phyloP scores from a whole-genome alignment of 2,888 invertebrate species.

The Drosophila longiperda region DNA sequence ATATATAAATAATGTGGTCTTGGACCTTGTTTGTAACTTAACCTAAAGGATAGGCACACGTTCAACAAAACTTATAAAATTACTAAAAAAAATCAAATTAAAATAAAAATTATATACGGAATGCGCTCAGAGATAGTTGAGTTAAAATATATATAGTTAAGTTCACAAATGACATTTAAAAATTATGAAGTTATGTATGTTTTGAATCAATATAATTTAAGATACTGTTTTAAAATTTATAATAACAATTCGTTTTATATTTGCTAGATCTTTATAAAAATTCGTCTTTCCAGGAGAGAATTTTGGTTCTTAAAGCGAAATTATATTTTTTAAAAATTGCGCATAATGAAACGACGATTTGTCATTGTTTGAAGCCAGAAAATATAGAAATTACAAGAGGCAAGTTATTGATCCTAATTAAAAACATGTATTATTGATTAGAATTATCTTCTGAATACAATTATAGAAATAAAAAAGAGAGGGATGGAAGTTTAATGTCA shows the following conservation, averaged over 20 bases:
- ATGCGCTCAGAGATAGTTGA: conserved; percentile 60
- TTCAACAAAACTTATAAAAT: conserved; percentile 31
- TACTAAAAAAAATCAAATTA: conserved; percentile 28
- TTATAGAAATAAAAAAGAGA: not conserved
- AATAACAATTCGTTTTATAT: not conserved
- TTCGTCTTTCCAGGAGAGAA: not conserved
- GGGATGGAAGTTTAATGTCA: not conserved
- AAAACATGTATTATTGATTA: not conserved
- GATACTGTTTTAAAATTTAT: not conserved
- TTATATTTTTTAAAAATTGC: not conserved
- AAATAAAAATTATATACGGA: conserved; percentile 52
- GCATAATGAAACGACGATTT: not conserved
- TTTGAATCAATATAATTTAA: no score
- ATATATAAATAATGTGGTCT: conserved; percentile 62
- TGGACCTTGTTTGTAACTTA: conserved; percentile 57
- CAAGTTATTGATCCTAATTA: not conserved
- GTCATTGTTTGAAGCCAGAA: not conserved
- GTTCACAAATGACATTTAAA: conserved; percentile 37
- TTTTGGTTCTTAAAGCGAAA: not conserved
- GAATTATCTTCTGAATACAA: not conserved
- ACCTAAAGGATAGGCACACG: conserved; percentile 47
- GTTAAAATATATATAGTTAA: not conserved
- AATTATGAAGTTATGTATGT: not conserved
- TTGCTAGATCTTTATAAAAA: not conserved
- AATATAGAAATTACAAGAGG: not conserved